phyloP scores from a whole-genome alignment of 2,888 invertebrate genomes.

The Andrena flavipes region DNA sequence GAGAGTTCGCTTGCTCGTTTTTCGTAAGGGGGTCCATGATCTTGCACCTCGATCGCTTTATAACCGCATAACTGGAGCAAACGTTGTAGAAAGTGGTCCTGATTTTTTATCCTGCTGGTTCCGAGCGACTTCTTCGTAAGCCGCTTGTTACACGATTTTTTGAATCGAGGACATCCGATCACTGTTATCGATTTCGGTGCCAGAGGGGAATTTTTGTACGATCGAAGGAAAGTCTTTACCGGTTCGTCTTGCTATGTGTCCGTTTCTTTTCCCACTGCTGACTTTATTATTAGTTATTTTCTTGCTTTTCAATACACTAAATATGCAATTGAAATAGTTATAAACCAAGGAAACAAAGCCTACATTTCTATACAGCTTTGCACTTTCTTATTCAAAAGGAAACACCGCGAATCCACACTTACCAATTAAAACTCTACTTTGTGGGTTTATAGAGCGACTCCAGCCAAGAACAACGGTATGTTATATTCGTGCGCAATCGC shows the following conservation, averaged over 20 bases:
- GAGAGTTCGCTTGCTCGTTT: neutral
- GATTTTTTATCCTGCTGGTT: constrained; percentile 55
- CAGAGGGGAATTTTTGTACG: neutral
- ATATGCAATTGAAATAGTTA: too few relatives aligned
- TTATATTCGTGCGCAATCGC: too few relatives aligned
- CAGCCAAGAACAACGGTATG: too few relatives aligned
- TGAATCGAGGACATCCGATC: constrained; percentile 52
- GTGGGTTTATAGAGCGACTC: too few relatives aligned
- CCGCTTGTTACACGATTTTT: constrained; percentile 44
- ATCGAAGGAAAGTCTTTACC: neutral
- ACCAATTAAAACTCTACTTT: too few relatives aligned
- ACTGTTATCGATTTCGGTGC: constrained; percentile 28
- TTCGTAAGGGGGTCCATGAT: constrained; percentile 34
- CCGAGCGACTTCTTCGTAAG: constrained; percentile 42
- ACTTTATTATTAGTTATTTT: too few relatives aligned
- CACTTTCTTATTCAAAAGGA: too few relatives aligned
- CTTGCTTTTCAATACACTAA: too few relatives aligned
- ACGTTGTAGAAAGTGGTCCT: constrained; percentile 69
- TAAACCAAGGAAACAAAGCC: too few relatives aligned
- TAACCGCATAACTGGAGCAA: constrained; percentile 61
- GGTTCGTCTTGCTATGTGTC: neutral
- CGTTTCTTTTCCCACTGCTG: too few relatives aligned
- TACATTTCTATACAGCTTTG: too few relatives aligned
- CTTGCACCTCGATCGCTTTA: constrained; percentile 51
- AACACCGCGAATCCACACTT: too few relatives aligned